A percentile compares a stretch with the other conserved stretches of the same genome.
Conservation (phyloP, 2,113 vertebrate species). For the Speoplatyrhinus poulsoni region DNA sequence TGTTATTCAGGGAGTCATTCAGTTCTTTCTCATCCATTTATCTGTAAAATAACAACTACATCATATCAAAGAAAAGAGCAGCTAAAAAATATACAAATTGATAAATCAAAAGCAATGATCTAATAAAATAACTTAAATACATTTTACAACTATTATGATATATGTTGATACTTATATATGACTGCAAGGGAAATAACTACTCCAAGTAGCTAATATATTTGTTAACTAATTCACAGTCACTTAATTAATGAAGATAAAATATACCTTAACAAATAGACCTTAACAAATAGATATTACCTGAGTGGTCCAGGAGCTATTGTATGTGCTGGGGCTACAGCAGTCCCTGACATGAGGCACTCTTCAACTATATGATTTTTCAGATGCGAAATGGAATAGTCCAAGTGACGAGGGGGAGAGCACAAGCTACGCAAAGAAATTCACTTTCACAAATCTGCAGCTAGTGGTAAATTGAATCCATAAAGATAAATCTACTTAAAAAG, state of each 20-base stretch:
- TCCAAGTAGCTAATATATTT: too few species aligned
- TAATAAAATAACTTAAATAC: not conserved
- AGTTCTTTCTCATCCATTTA: slow-evolving; percentile 92
- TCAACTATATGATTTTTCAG: slow-evolving; percentile 70
- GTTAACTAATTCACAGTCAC: slow-evolving; percentile 14
- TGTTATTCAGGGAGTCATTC: slow-evolving; percentile 89
- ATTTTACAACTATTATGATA: not conserved
- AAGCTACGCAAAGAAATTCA: slow-evolving; percentile 7
- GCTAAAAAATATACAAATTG: not conserved
- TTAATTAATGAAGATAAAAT: not conserved
- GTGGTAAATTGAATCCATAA: not conserved
- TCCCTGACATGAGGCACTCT: slow-evolving; percentile 72
- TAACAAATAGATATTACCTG: slow-evolving; percentile 53
- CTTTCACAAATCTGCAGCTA: not conserved
- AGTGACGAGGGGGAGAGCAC: slow-evolving; percentile 29
- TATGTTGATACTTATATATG: not conserved
- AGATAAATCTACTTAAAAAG: not conserved
- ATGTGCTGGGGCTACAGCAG: slow-evolving; percentile 59
- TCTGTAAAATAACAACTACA: slow-evolving; percentile 64
- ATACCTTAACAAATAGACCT: slow-evolving; percentile 1
- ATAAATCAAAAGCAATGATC: not conserved
- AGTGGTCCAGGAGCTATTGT: slow-evolving; percentile 44
- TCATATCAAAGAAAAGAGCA: slow-evolving; percentile 1
- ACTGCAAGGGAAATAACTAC: too few species aligned
- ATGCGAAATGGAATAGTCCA: slow-evolving; percentile 69